Percentiles rank a stretch among this genome's conserved stretches.
phyloP scores from a whole-genome alignment of 2,888 invertebrate genomes.

The Ochlodes sylvanus region DNA sequence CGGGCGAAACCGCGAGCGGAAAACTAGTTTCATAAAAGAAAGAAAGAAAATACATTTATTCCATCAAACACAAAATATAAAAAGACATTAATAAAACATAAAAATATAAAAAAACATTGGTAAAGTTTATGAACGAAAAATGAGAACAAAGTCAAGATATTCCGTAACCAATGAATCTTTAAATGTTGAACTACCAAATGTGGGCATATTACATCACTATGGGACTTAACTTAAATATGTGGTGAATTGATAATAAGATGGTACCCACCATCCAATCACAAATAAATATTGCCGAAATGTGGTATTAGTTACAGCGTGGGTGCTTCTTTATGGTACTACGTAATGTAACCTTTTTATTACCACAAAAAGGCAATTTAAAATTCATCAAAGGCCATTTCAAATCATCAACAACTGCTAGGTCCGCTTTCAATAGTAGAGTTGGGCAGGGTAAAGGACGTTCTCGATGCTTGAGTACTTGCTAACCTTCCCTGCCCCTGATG shows the following conservation, averaged over 20 bases:
- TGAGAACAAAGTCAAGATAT: background rate
- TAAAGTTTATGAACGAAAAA: background rate
- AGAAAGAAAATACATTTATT: too few relatives aligned
- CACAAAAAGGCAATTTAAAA: background rate
- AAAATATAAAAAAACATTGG: too few relatives aligned
- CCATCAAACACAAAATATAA: too few relatives aligned
- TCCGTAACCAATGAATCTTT: background rate
- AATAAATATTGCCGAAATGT: conserved; percentile 26
- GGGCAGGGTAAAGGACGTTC: too few relatives aligned
- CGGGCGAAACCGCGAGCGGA: too few relatives aligned
- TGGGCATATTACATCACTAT: conserved; percentile 24
- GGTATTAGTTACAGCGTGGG: conserved; percentile 20
- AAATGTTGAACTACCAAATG: conserved; percentile 10
- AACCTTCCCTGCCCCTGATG: too few relatives aligned
- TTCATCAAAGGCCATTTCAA: too few relatives aligned
- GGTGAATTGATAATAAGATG: conserved; percentile 7
- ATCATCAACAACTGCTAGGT: too few relatives aligned
- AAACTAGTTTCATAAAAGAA: too few relatives aligned
- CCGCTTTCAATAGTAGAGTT: too few relatives aligned
- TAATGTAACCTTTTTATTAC: conserved; percentile 5
- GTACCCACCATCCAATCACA: background rate
- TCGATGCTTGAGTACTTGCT: too few relatives aligned
- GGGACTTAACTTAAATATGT: conserved; percentile 1
- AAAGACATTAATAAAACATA: too few relatives aligned
- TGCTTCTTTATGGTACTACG: conserved; percentile 15